Evolutionary conservation across 2,113 vertebrate genomes (phyloP).

Genomic region (Amazona guildingii): DNA sequence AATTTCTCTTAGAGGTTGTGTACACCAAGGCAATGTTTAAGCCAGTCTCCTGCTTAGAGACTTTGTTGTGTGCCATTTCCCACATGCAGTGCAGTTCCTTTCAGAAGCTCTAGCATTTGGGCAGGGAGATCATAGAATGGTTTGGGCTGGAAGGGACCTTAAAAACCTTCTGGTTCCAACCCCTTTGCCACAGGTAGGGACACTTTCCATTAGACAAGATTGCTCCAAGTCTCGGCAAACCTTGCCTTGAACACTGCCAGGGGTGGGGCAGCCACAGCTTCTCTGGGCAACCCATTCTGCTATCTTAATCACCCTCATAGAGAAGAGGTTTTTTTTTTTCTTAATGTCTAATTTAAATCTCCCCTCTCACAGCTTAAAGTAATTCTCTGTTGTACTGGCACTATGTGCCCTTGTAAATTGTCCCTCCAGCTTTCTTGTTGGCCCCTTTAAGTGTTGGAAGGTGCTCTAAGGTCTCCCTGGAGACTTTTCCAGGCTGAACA

Average conservation of each 20-base stretch:
- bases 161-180: background rate
- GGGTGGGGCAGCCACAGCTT: background rate
- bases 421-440: background rate
- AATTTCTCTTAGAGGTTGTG: background rate
- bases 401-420: background rate
- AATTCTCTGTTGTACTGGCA: background rate
- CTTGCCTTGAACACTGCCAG: background rate
- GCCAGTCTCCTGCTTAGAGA: rapidly evolving
- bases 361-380: background rate
- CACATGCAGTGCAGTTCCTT: rapidly evolving
- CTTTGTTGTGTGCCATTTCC: rapidly evolving
- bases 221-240: background rate
- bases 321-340: background rate
- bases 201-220: background rate
- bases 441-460: background rate
- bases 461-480: background rate
- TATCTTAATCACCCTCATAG: background rate
- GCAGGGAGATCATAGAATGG: background rate
- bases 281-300: background rate
- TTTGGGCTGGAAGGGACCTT: background rate
- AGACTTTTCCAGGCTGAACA: background rate
- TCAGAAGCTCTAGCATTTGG: rapidly evolving
- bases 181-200: background rate
- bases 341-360: background rate
- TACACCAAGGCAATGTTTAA: rapidly evolving